Base-by-base conservation (phyloP, 1,140 invertebrate species). In the Drosophila oshimai region DNA sequence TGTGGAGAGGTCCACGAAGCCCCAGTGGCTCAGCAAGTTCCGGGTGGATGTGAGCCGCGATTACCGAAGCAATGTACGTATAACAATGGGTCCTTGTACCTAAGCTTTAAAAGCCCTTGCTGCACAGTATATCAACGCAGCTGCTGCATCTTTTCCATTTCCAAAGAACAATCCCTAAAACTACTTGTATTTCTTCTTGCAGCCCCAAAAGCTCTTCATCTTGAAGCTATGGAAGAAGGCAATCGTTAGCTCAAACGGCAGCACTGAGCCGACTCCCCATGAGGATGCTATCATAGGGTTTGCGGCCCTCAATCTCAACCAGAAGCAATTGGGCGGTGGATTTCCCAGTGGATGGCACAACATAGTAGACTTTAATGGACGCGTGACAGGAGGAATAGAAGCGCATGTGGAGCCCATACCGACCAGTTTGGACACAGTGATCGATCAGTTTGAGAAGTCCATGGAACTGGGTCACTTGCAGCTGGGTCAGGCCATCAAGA, bases 291-390 rank as follows among this genome's bases (percentile, higher is more conserved):
- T 94, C 1, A 91, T 94, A 34, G 94, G 94, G 15, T 93, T 94
- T 78, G 92, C 93, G 18, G 92, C 93, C 12, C 79, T 94, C 24
- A 93, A 94, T 91, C 89, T 94, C 26, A 93, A 92, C 9, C 90
- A 65, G 92, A 36, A 75, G 24, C 78, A 94, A n/a, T 55, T 91
- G 9, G 83, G 90, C 34, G 93, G 93, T 10, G 92, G 70, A 91
- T 93, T 90, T 42, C 87, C 94, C 34, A 92, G 92, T 42, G 94
- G 93, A 9, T 94, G 93, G 93, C 94, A 94, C 77, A 93, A 94
- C 76, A 93, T 94, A 39, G 92, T 93, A 3, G 93, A 94, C 67
- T 94, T 94, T 55, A 92, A 91, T 61, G 93, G 93, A 12, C 92
- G 93, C 62, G 93, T 93, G 36, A 93, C 93, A 18, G 94, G 93